Base-by-base conservation (phyloP, 1,140 invertebrate species). In the Solenopsis fugax region DNA sequence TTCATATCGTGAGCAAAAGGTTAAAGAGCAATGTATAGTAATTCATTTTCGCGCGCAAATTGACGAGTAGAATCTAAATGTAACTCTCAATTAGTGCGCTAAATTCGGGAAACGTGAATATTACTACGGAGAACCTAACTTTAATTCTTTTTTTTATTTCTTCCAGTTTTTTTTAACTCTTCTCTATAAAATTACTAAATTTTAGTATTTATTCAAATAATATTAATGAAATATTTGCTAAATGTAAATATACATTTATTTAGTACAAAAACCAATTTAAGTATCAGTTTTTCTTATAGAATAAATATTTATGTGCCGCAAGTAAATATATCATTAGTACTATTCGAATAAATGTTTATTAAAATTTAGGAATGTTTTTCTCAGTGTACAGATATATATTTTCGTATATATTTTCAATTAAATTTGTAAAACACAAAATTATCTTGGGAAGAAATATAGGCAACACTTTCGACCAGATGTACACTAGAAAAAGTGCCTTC, bases 31-130 rank as follows among this genome's bases (percentile, higher is more conserved):
- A 81, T 13, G 48, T n/a, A n/a, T n/a, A n/a, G n/a, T 16, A 71
- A 72, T 7, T 1, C 4, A 45, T 69, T 67, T 69, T 41, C 34
- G 21, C 48, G 37, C 64, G n/a, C 29, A 13, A 56, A 81, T 82
- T 48, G 67, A 82, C n/a, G 24, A 58, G 6, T 45, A 45, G 37
- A 48, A 62, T 60, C 41, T 60, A 29, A 84, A 62, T 84, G 60
- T 62, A 62, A 37, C n/a, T 75, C 37, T 65, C 45, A 41, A 41
- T 10, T 37, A 34, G 3, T 12, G 37, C 29, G 13, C 6, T 34
- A 48, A 45, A 56, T 76, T 58, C 34, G 16, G 10, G 5, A 21
- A n/a, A 62, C 2, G 6, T 3, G 29, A 52, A 65, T 78, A 48
- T 21, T 34, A 24, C 4, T 65, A 41, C 13, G 5, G 16, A 69